phyloP scores from a whole-genome alignment of 2,888 invertebrate genomes.

The Colostygia pectinataria region DNA sequence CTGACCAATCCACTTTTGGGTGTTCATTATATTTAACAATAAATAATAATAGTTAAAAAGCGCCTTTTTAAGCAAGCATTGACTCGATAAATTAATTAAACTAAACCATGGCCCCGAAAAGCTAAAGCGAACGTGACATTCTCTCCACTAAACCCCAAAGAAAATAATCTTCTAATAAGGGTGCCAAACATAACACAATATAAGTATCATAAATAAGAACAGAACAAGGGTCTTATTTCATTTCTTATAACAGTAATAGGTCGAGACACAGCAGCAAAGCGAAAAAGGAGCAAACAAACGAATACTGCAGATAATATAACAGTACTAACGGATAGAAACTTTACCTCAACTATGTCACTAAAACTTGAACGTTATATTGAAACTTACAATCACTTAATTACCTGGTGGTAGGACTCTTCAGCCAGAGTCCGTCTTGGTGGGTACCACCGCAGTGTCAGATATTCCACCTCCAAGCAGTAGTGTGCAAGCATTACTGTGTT shows the following conservation, averaged over 20 bases:
- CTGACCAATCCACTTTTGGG: no score
- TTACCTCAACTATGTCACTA: constrained; percentile 7
- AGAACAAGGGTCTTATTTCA: constrained; percentile 33
- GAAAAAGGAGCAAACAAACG: constrained; percentile 33
- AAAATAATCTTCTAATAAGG: constrained; percentile 18
- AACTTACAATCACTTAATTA: no score
- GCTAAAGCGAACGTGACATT: constrained; percentile 4
- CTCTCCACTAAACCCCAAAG: background rate
- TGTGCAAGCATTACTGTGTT: no score
- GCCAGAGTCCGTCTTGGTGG: no score
- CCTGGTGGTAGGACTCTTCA: no score
- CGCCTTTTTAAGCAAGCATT: no score
- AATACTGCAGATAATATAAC: constrained; percentile 5
- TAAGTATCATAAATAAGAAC: constrained; percentile 31
- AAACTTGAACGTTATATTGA: no score
- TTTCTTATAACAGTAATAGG: constrained; percentile 38
- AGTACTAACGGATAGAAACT: background rate
- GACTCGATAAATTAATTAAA: background rate
- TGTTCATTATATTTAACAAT: no score
- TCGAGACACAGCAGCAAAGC: constrained; percentile 35
- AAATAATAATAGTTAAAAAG: no score
- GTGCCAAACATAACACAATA: constrained; percentile 23
- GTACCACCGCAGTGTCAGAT: no score
- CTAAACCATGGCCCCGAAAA: background rate
- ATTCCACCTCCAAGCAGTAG: no score